phyloP scores from a whole-genome alignment of 2,888 invertebrate genomes.

The Caenorhabditis becei region DNA sequence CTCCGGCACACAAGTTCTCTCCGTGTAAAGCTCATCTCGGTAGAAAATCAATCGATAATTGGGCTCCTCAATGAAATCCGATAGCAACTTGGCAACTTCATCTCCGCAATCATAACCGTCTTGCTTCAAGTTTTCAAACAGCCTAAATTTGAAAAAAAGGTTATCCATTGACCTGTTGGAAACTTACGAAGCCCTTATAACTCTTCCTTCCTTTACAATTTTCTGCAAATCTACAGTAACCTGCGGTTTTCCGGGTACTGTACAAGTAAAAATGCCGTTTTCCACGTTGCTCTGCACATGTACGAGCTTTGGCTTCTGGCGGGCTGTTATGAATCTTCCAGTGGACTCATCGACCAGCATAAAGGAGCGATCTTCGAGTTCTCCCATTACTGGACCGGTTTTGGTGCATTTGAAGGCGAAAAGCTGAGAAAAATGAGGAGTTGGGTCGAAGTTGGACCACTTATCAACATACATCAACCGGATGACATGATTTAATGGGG shows the following conservation, averaged over 20 bases:
- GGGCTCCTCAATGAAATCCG: constrained; percentile 60
- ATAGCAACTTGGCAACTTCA: constrained; percentile 52
- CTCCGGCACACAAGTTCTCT: constrained; percentile 55
- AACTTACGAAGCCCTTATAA: constrained; percentile 60
- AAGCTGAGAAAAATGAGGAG: constrained; percentile 42
- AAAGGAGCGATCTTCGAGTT: constrained; percentile 64
- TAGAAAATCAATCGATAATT: constrained; percentile 58
- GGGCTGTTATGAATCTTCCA: constrained; percentile 67
- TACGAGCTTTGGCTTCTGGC: constrained; percentile 64
- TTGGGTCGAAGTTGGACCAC: neutral
- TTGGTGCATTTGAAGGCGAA: constrained; percentile 66
- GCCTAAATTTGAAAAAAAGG: constrained; percentile 36
- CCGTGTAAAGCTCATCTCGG: constrained; percentile 59
- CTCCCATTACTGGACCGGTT: constrained; percentile 49
- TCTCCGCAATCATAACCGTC: constrained; percentile 71
- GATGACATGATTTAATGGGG: constrained; percentile 65
- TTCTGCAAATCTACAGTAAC: constrained; percentile 47
- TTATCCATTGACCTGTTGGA: neutral
- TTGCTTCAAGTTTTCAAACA: constrained; percentile 63
- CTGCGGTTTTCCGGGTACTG: constrained; percentile 27
- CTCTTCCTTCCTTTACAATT: constrained; percentile 43
- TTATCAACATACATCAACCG: constrained; percentile 29
- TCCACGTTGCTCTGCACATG: constrained; percentile 43
- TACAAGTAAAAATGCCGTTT: constrained; percentile 31
- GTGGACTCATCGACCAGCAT: constrained; percentile 59